phyloP scores from a whole-genome alignment of 2,113 vertebrate genomes.

The Galbula dea region DNA sequence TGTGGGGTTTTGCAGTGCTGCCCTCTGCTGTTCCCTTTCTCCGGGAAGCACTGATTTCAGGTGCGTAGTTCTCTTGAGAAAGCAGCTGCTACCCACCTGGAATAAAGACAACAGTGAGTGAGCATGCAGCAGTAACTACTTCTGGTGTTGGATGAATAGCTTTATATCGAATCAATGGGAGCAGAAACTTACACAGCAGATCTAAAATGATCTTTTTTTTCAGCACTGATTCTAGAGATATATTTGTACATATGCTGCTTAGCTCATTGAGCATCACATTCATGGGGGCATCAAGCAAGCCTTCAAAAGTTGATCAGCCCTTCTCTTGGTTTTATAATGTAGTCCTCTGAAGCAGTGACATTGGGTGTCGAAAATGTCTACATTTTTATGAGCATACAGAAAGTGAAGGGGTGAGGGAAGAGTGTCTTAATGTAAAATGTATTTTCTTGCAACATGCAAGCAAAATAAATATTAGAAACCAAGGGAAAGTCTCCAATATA shows the following conservation, averaged over 20 bases:
- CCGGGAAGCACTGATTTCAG: not conserved
- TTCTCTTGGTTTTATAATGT: not conserved
- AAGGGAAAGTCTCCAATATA: not conserved
- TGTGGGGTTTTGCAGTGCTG: not conserved
- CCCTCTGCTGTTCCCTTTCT: not conserved
- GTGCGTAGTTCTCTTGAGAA: not conserved
- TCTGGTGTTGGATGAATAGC: not conserved
- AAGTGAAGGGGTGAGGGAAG: not conserved
- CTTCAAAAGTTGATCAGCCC: not conserved
- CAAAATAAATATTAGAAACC: not conserved
- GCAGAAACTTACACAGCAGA: not conserved
- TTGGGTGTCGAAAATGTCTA: not conserved
- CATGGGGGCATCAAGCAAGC: not conserved
- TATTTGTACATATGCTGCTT: not conserved
- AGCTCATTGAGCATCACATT: not conserved
- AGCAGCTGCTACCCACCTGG: not conserved
- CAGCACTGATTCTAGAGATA: not conserved
- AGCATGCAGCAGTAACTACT: not conserved
- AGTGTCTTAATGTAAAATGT: not conserved
- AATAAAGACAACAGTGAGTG: not conserved
- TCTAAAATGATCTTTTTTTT: not conserved
- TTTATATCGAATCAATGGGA: not conserved
- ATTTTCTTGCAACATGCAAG: not conserved
- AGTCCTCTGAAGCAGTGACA: not conserved
- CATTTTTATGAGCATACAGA: not conserved